Conservation (phyloP, 2,888 invertebrate genomes). For the Toxonevra muliebris region DNA sequence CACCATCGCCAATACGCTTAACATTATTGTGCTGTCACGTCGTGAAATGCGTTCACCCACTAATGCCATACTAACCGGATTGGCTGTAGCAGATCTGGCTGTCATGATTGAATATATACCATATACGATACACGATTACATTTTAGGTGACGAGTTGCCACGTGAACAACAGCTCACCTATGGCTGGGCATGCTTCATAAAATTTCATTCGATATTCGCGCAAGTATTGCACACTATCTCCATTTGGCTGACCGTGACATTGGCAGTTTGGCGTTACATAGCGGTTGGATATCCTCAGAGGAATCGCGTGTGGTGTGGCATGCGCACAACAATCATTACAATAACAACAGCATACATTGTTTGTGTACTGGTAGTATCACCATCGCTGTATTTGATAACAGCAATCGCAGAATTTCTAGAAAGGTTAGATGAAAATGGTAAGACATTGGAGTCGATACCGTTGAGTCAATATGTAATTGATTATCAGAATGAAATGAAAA, state of each 20-base stretch:
- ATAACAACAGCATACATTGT: conserved; percentile 82
- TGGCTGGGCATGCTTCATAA: conserved; percentile 84
- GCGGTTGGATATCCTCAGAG: conserved; percentile 84
- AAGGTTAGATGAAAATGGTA: conserved; percentile 56
- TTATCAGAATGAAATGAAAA: conserved; percentile 46
- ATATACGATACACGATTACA: conserved; percentile 82
- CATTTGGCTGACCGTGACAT: conserved; percentile 89
- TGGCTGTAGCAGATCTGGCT: conserved; percentile 91
- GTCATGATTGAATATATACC: conserved; percentile 96
- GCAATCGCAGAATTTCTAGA: conserved; percentile 73
- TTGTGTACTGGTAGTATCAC: conserved; percentile 76
- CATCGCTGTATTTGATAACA: conserved; percentile 82
- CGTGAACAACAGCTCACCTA: conserved; percentile 71
- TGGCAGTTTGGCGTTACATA: conserved; percentile 93
- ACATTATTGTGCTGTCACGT: conserved; percentile 88
- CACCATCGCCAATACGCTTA: conserved; percentile 89
- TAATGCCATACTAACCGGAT: conserved; percentile 88
- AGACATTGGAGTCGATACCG: conserved; percentile 48
- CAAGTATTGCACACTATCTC: conserved; percentile 91
- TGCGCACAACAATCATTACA: conserved; percentile 78
- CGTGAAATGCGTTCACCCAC: conserved; percentile 92
- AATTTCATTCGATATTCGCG: conserved; percentile 89
- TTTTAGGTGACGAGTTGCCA: conserved; percentile 67
- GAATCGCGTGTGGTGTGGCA: conserved; percentile 84
- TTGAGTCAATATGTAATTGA: conserved; percentile 53